phyloP scores from a whole-genome alignment of 2,113 vertebrate genomes.

The Campylorhamphus procurvoides region DNA sequence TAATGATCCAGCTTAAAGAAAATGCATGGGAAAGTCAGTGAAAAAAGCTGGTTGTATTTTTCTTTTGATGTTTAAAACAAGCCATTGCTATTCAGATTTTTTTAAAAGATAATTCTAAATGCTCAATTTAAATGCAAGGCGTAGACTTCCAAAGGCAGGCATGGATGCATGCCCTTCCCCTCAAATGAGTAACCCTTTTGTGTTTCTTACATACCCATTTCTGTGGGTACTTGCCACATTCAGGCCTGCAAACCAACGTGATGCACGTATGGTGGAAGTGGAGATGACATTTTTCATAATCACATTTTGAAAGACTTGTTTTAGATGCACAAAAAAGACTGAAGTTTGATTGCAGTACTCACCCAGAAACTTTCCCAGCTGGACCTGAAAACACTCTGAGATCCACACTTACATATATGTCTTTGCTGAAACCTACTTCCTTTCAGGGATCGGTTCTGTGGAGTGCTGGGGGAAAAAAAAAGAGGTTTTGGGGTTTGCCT shows the following conservation, averaged over 20 bases:
- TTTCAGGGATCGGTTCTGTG: not conserved
- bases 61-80: not conserved
- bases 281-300: not conserved
- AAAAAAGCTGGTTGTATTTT: not conserved
- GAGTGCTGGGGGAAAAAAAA: not conserved
- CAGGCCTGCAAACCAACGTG: not conserved
- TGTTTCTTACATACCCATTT: not conserved
- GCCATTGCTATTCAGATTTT: not conserved
- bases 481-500: not conserved
- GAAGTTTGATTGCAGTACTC: not conserved
- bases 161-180: not conserved
- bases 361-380: not conserved
- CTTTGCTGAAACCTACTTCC: not conserved
- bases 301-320: not conserved
- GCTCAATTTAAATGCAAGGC: not conserved
- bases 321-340: not conserved
- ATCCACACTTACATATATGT: not conserved
- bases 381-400: not conserved
- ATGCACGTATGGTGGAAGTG: accelerated
- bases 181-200: not conserved
- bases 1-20: not conserved
- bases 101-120: not conserved
- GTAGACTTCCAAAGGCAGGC: not conserved
- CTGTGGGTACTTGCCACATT: not conserved
- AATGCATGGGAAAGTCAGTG: not conserved